Conservation (phyloP, 2,888 invertebrate genomes). For the Morinoia aosen region DNA sequence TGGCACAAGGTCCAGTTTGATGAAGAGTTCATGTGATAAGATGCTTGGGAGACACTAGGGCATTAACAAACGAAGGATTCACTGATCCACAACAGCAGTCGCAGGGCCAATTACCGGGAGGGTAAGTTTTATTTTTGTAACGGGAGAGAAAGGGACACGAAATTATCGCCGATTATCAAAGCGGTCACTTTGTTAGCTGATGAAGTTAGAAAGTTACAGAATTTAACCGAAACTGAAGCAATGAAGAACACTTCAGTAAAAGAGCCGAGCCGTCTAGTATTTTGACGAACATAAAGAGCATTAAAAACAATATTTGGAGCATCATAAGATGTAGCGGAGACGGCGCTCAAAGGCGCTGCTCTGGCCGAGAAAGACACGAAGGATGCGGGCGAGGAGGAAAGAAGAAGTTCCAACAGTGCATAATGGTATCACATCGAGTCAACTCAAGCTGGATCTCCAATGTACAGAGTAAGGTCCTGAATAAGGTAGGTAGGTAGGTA, state of each 20-base stretch:
- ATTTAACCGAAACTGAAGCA: neutral
- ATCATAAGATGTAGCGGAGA: neutral
- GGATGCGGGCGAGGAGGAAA: neutral
- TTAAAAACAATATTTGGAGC: neutral
- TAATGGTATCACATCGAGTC: slow-evolving; percentile 22
- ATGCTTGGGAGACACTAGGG: no score
- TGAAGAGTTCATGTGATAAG: neutral
- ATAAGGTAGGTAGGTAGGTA: neutral
- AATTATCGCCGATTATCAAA: neutral
- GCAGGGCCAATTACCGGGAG: neutral
- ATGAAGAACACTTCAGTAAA: neutral
- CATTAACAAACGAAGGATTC: no score
- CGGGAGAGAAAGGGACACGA: neutral
- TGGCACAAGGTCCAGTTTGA: neutral
- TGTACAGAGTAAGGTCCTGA: slow-evolving; percentile 25
- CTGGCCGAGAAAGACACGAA: neutral
- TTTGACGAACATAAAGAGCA: neutral
- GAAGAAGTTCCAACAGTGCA: slow-evolving; percentile 35
- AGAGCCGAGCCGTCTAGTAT: neutral
- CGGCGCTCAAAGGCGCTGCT: neutral
- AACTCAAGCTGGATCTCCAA: slow-evolving; percentile 24
- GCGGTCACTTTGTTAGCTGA: neutral
- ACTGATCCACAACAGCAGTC: neutral
- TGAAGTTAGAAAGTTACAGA: neutral
- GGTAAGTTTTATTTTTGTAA: neutral